These are phyloP conservation scores for Apamea anceps DNA, from an alignment of 2,888 invertebrate genomes.

Conservation along the genomic window DNA sequence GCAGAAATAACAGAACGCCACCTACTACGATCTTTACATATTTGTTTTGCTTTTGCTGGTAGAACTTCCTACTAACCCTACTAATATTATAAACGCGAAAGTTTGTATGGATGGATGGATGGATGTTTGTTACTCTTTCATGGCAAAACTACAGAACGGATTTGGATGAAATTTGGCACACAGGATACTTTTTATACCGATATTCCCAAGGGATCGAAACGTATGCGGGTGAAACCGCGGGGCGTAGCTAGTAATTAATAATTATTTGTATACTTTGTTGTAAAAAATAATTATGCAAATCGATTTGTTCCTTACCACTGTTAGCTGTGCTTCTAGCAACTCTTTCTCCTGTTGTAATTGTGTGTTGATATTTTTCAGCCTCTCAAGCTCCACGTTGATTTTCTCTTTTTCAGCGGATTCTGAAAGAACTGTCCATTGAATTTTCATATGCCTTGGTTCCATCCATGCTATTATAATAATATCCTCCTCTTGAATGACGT, in stretches of 20 bases:
- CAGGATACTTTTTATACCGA: no score
- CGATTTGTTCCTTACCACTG: conserved; percentile 73
- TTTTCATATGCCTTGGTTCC: background rate
- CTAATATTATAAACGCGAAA: no score
- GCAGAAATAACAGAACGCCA: background rate
- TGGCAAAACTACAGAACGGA: no score
- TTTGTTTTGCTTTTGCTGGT: background rate
- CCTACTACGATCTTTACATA: background rate
- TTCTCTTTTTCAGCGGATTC: conserved; percentile 91
- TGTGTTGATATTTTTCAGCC: conserved; percentile 84
- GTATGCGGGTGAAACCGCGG: no score
- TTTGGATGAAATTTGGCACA: no score
- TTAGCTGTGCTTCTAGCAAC: conserved; percentile 79
- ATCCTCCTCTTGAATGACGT: background rate
- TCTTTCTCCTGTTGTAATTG: conserved; percentile 87
- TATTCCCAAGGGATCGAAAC: no score
- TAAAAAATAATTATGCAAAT: background rate
- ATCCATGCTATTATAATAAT: background rate
- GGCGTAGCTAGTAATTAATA: no score
- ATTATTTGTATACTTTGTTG: background rate
- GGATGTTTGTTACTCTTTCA: no score
- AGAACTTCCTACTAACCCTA: background rate
- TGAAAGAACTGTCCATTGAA: conserved; percentile 52
- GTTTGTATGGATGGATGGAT: no score
- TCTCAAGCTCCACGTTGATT: conserved; percentile 92